A percentile compares a stretch with the other conserved stretches of the same genome.
These are phyloP conservation scores for Sylvia borin DNA, from an alignment of 2,797 vertebrate genomes.

Conservation along the genomic window DNA sequence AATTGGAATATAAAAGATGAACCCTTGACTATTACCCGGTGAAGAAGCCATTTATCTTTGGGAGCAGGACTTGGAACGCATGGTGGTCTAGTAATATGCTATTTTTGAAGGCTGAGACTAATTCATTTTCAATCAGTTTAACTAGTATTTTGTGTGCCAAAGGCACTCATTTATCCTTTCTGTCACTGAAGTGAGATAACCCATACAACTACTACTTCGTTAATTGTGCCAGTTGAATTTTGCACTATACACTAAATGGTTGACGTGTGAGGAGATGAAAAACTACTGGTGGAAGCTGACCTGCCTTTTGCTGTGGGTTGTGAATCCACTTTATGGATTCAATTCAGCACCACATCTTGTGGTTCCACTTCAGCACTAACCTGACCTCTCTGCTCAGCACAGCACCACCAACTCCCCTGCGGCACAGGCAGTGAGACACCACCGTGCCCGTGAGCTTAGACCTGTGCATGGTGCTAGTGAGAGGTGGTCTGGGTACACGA, in stretches of 20 bases:
- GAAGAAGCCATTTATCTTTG: not conserved
- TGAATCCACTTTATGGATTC: not conserved
- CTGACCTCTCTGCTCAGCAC: not conserved
- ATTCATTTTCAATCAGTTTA: not conserved
- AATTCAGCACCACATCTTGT: not conserved
- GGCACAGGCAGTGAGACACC: not conserved
- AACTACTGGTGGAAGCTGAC: not conserved
- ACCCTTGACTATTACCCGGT: not conserved
- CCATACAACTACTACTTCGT: not conserved
- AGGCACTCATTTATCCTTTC: not conserved
- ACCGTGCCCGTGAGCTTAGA: accelerated
- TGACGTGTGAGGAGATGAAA: not conserved
- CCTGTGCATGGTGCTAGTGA: accelerated
- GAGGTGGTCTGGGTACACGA: accelerated
- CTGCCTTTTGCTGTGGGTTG: not conserved
- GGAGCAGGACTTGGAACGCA: not conserved
- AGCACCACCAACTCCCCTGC: not conserved
- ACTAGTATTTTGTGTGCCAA: not conserved
- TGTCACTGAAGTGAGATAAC: not conserved
- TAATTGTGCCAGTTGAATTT: not conserved
- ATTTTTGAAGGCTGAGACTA: not conserved
- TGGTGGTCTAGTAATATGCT: not conserved
- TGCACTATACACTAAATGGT: not conserved
- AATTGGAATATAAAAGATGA: not conserved
- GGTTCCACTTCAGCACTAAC: not conserved